Percentiles rank a stretch among this genome's conserved stretches.
Conservation (phyloP, 30 jellyfish, hydroid and myxozoan species). For the Sanderia malayensis region DNA sequence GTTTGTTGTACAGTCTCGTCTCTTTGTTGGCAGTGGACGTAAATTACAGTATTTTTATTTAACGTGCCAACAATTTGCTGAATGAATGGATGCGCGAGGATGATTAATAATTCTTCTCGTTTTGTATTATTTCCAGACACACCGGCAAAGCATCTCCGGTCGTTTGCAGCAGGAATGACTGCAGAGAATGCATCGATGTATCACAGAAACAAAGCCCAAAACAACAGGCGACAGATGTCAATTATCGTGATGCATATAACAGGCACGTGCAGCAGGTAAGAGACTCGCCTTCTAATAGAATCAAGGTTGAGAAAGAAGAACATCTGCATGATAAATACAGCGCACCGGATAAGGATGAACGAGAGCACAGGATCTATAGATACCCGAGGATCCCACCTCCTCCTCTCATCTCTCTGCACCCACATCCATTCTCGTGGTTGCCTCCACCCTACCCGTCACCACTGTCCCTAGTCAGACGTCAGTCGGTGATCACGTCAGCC, state of each 20-base stretch:
- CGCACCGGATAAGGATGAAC: constrained; percentile 31
- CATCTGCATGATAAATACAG: constrained; percentile 24
- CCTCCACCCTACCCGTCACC: constrained; percentile 68
- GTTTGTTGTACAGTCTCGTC: too few relatives aligned
- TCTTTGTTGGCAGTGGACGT: too few relatives aligned
- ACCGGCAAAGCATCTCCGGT: constrained; percentile 14
- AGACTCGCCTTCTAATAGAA: too few relatives aligned
- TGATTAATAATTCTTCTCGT: too few relatives aligned
- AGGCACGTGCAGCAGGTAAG: constrained; percentile 20
- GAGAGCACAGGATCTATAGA: constrained; percentile 47
- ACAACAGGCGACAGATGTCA: constrained; percentile 18
- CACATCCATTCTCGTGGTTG: constrained; percentile 51
- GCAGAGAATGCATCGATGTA: constrained; percentile 44
- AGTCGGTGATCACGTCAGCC: constrained; percentile 79
- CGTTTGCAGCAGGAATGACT: constrained; percentile 36
- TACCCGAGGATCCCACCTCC: constrained; percentile 69
- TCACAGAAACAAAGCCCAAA: constrained; percentile 40
- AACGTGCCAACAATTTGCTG: too few relatives aligned
- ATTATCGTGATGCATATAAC: constrained; percentile 24
- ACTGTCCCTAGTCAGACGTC: constrained; percentile 64
- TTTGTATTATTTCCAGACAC: constrained; percentile 37
- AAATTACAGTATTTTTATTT: too few relatives aligned
- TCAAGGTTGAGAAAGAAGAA: constrained; percentile 32
- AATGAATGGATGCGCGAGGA: too few relatives aligned
- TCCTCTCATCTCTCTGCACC: constrained; percentile 64